A percentile compares a stretch with the other conserved stretches of the same genome.
Conservation (phyloP, 2,888 invertebrate genomes). For the Eristalinus sepulchralis region DNA sequence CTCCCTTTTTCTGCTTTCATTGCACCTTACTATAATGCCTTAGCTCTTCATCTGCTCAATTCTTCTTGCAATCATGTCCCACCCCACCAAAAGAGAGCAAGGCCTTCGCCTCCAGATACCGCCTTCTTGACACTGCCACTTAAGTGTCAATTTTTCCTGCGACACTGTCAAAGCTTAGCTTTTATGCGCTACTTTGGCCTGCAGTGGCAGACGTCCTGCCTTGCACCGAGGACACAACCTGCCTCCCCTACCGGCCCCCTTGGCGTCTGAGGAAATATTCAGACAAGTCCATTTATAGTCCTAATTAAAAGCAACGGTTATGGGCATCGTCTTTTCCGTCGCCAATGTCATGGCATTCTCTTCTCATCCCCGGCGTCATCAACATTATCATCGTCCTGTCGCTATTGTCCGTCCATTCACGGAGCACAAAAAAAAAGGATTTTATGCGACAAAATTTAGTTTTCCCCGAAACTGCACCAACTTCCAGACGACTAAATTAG, state of each 20-base stretch:
- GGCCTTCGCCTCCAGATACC: not conserved
- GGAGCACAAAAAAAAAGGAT: slow-evolving; percentile 27
- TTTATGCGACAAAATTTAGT: slow-evolving; percentile 62
- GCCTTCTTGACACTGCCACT: not conserved
- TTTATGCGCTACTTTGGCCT: not conserved
- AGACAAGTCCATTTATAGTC: slow-evolving; percentile 59
- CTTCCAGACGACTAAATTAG: slow-evolving; percentile 48
- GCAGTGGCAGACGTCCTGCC: not conserved
- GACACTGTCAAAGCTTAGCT: not conserved
- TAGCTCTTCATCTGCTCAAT: too few relatives aligned
- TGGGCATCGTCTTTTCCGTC: not conserved
- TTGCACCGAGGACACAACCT: too few relatives aligned
- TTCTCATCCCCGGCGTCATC: not conserved
- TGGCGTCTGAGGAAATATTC: slow-evolving; percentile 29
- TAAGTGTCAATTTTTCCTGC: not conserved
- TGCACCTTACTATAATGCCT: too few relatives aligned
- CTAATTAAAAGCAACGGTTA: slow-evolving; percentile 68
- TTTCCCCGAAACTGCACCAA: slow-evolving; percentile 23
- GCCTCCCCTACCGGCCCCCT: not conserved
- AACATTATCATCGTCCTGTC: slow-evolving; percentile 25
- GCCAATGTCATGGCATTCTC: too few relatives aligned
- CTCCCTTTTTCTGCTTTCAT: too few relatives aligned
- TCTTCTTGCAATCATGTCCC: too few relatives aligned
- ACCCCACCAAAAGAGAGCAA: too few relatives aligned
- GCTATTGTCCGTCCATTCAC: slow-evolving; percentile 11